phyloP scores from a whole-genome alignment of 2,113 vertebrate species.

The Zootoca vivipara region DNA sequence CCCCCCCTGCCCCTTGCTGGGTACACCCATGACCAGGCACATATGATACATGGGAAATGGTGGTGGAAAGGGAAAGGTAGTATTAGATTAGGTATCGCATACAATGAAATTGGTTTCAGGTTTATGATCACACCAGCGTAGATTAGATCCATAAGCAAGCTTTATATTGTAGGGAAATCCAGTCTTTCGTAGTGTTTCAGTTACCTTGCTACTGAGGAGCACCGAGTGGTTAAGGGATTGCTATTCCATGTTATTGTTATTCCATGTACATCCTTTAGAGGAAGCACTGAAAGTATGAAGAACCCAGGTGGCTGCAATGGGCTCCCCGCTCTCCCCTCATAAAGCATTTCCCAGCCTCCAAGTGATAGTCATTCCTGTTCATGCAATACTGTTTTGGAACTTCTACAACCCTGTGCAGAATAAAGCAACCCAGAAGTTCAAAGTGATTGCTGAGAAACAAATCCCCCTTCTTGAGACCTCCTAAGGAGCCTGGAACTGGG shows the following conservation, averaged over 20 bases:
- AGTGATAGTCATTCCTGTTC: background rate
- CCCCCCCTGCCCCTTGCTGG: no score
- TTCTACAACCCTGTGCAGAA: background rate
- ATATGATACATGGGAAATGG: background rate
- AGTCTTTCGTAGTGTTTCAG: background rate
- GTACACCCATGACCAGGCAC: no score
- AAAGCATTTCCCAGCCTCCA: background rate
- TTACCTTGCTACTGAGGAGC: no score
- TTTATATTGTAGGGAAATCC: background rate
- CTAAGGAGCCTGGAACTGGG: background rate
- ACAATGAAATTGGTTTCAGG: background rate
- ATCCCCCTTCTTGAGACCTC: background rate
- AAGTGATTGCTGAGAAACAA: constrained; percentile 1
- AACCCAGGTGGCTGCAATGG: background rate
- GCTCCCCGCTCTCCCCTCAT: background rate
- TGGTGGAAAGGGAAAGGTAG: background rate
- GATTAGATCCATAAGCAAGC: background rate
- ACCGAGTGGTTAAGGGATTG: background rate
- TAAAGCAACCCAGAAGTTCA: constrained; percentile 1
- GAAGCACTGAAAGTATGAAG: background rate
- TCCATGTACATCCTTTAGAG: background rate
- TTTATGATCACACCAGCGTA: background rate
- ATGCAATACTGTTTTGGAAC: background rate
- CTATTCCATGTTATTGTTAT: background rate
- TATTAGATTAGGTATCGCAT: background rate